Evolutionary conservation across 1,140 invertebrate species (phyloP).

Genomic region (Reticulitermes speratus): DNA sequence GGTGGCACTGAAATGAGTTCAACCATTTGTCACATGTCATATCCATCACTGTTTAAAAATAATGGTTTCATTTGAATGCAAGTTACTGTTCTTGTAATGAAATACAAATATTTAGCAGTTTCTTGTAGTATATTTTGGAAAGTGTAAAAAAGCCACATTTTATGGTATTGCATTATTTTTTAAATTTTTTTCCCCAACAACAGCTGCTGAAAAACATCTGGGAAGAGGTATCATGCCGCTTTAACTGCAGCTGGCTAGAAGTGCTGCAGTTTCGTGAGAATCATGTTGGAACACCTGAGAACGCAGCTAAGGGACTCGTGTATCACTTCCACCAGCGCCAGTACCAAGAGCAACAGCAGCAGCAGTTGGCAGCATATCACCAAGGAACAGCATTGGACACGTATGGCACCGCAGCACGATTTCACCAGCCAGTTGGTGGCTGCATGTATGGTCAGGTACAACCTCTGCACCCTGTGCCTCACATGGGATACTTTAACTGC

Average conservation of each 20-base stretch:
- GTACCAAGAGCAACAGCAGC: slow-evolving; percentile 33
- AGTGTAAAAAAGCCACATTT: no score
- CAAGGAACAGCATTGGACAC: slow-evolving; percentile 12
- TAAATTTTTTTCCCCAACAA: not conserved
- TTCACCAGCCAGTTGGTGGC: slow-evolving; percentile 19
- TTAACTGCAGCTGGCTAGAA: slow-evolving; percentile 61
- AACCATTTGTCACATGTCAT: no score
- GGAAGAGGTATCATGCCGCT: slow-evolving; percentile 56
- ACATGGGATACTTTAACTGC: slow-evolving; percentile 17
- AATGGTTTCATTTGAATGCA: no score
- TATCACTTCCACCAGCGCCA: slow-evolving; percentile 44
- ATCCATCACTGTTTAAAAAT: no score
- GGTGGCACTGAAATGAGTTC: no score
- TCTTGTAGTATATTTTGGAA: no score
- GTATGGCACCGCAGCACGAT: slow-evolving; percentile 27
- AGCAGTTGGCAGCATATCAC: slow-evolving; percentile 22
- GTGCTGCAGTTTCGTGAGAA: slow-evolving; percentile 64
- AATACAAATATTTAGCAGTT: no score
- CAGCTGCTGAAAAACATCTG: slow-evolving; percentile 57
- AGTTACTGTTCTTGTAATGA: no score
- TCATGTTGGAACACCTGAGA: slow-evolving; percentile 59
- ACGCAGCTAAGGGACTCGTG: slow-evolving; percentile 52
- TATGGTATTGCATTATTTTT: no score
- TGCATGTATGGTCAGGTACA: slow-evolving; percentile 26
- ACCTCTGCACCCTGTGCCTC: slow-evolving; percentile 16